Conservation (phyloP, 2,113 vertebrate species). For the Montifringilla adamsi region DNA sequence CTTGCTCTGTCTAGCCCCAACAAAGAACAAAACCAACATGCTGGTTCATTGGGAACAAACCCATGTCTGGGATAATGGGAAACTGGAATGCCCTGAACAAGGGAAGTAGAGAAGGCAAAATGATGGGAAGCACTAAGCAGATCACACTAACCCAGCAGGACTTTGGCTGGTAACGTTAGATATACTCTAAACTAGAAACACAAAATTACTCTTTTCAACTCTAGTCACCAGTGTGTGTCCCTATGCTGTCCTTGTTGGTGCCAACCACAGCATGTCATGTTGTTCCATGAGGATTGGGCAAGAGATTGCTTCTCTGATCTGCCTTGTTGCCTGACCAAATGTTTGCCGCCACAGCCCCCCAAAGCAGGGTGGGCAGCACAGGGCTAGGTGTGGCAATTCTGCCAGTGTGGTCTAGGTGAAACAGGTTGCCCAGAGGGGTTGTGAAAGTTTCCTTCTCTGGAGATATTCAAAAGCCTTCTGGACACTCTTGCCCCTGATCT, state of each 20-base stretch:
- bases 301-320: neutral
- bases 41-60: neutral
- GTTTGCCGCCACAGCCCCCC: neutral
- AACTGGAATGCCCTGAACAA: neutral
- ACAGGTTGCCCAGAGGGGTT: neutral
- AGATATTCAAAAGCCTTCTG: neutral
- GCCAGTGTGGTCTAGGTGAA: neutral
- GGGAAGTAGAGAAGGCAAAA: neutral
- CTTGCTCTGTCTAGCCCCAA: neutral
- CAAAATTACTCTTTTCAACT: neutral
- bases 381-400: neutral
- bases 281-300: neutral
- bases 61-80: neutral
- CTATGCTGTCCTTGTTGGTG: neutral
- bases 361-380: neutral
- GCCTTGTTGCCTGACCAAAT: neutral
- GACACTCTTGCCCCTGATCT: neutral
- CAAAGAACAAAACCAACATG: neutral
- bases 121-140: neutral
- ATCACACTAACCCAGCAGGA: neutral
- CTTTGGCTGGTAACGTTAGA: neutral
- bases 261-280: neutral
- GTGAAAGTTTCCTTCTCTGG: neutral
- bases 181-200: neutral
- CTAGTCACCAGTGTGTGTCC: fast-evolving